Percentiles rank a stretch among this genome's conserved stretches.
Evolutionary conservation across 2,888 invertebrate genomes (phyloP).

Genomic region (Chymomyza amoena): DNA sequence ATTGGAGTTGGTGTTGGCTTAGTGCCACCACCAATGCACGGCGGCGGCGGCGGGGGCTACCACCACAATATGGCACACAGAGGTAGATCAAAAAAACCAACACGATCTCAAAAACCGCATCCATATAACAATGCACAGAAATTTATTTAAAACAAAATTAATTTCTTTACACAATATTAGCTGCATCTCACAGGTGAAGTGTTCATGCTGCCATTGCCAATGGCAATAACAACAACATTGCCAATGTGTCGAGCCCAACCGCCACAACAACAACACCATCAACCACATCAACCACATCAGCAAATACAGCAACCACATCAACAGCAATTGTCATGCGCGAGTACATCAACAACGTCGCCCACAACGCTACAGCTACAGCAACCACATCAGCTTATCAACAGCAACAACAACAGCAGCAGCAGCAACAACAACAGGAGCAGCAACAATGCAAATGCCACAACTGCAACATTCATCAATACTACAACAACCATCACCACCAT

Average conservation of each 20-base stretch:
- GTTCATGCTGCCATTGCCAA: slow-evolving; percentile 68
- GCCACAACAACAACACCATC: slow-evolving; percentile 4
- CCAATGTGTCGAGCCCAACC: slow-evolving; percentile 40
- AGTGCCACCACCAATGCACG: slow-evolving; percentile 47
- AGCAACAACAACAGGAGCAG: background rate
- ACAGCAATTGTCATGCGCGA: background rate
- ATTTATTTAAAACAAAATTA: slow-evolving; percentile 75
- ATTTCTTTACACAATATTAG: slow-evolving; percentile 71
- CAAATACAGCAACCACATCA: background rate
- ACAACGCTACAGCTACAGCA: background rate
- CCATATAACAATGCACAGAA: slow-evolving; percentile 78
- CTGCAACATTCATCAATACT: slow-evolving; percentile 16
- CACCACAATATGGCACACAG: slow-evolving; percentile 78
- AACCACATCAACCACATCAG: slow-evolving; percentile 3
- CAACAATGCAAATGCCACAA: background rate
- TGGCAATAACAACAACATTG: slow-evolving; percentile 38
- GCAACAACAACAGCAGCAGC: background rate
- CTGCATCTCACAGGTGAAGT: slow-evolving; percentile 68
- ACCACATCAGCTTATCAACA: background rate
- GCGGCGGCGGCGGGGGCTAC: slow-evolving; percentile 48
- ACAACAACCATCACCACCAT: slow-evolving; percentile 12
- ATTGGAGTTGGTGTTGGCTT: slow-evolving; percentile 38
- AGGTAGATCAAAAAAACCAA: slow-evolving; percentile 78
- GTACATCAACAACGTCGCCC: background rate
- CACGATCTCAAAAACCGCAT: slow-evolving; percentile 79